phyloP scores from a whole-genome alignment of 2,888 invertebrate genomes.

The Scrobipalpa costella region DNA sequence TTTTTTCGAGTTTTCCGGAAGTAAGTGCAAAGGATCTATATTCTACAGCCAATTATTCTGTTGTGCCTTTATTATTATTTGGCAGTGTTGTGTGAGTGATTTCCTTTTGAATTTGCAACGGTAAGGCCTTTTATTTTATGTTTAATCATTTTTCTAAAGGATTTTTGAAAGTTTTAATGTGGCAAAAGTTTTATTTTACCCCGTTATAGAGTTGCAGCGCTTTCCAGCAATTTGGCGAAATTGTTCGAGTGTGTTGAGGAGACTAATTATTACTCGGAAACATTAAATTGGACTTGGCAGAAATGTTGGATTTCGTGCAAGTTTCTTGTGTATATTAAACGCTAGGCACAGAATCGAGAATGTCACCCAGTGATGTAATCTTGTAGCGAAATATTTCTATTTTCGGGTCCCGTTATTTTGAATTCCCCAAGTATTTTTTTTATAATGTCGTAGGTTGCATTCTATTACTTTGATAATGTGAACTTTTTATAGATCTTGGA shows the following conservation, averaged over 20 bases:
- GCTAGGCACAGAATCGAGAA: slow-evolving; percentile 52
- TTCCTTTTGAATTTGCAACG: slow-evolving; percentile 33
- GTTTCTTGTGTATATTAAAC: slow-evolving; percentile 62
- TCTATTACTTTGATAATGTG: slow-evolving; percentile 28
- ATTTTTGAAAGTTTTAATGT: slow-evolving; percentile 3
- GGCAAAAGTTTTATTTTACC: no score
- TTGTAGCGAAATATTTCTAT: slow-evolving; percentile 62
- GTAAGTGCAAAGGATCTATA: slow-evolving; percentile 58
- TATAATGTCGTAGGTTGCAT: slow-evolving; percentile 27
- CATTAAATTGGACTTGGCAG: slow-evolving; percentile 70
- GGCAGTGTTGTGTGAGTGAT: slow-evolving; percentile 46
- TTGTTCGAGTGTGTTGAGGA: slow-evolving; percentile 43
- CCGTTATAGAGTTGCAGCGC: neutral
- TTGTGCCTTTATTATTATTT: slow-evolving; percentile 37
- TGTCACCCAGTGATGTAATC: slow-evolving; percentile 68
- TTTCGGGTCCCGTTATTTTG: slow-evolving; percentile 66
- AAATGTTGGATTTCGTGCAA: slow-evolving; percentile 57
- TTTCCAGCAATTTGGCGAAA: slow-evolving; percentile 40
- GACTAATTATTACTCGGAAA: slow-evolving; percentile 62
- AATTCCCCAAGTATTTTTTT: slow-evolving; percentile 32
- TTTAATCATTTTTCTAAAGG: slow-evolving; percentile 28
- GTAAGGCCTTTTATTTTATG: slow-evolving; percentile 39
- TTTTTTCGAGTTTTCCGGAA: slow-evolving; percentile 57
- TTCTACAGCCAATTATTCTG: slow-evolving; percentile 43
- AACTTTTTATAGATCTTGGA: slow-evolving; percentile 25